Conservation (phyloP, 2,888 invertebrate species). For the Megalurothrips usitatus region DNA sequence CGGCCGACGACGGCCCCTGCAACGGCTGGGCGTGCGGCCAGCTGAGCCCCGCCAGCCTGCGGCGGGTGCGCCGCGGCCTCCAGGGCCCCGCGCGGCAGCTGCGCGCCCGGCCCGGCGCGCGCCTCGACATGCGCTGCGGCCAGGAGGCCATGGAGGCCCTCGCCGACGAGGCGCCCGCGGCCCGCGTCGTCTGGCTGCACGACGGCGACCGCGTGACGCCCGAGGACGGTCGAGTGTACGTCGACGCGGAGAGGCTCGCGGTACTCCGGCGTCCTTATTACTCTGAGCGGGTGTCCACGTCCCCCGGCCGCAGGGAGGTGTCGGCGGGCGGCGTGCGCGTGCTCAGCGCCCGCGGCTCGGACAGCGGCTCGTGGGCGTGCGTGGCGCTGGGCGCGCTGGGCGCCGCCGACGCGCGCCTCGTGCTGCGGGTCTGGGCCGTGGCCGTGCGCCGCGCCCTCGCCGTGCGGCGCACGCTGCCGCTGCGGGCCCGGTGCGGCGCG, state of each 20-base stretch:
- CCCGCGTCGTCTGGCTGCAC: neutral
- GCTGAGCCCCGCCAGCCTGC: conserved; percentile 31
- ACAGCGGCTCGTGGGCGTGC: conserved; percentile 17
- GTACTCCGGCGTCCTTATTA: too few relatives aligned
- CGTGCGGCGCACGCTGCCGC: neutral
- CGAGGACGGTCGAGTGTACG: neutral
- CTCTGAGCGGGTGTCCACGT: neutral
- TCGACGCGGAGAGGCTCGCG: neutral
- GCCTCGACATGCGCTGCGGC: neutral
- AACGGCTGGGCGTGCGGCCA: conserved; percentile 37
- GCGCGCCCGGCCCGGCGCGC: conserved; percentile 1
- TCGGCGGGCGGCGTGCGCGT: neutral
- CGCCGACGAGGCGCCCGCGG: neutral
- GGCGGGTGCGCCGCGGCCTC: neutral
- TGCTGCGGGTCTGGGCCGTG: conserved; percentile 11
- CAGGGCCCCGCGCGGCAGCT: neutral
- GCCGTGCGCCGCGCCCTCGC: neutral
- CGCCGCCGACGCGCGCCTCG: neutral
- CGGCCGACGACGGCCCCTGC: conserved; percentile 34
- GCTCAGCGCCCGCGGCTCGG: neutral
- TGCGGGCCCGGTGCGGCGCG: neutral
- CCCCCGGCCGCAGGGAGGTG: neutral
- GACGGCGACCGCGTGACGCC: neutral
- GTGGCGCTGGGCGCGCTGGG: conserved; percentile 2
- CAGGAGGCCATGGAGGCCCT: neutral